phyloP scores from a whole-genome alignment of 2,113 vertebrate genomes.

The Pelobates fuscus region DNA sequence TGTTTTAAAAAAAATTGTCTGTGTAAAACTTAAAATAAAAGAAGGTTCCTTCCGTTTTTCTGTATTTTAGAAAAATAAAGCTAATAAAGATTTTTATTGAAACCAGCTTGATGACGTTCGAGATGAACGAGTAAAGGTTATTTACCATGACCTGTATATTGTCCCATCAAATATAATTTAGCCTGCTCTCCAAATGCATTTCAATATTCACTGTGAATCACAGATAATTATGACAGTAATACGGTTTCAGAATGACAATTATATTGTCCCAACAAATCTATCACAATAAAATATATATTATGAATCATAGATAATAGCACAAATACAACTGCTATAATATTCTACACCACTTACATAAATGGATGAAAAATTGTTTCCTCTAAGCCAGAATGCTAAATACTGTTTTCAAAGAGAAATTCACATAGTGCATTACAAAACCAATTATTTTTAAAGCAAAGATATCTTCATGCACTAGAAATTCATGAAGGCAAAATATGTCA shows the following conservation, averaged over 20 bases:
- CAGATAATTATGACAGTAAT: background rate
- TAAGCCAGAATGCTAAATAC: background rate
- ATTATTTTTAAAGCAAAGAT: background rate
- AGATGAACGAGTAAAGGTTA: background rate
- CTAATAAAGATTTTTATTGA: background rate
- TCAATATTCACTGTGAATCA: slow-evolving; percentile 2
- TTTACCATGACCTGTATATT: background rate
- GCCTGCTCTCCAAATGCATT: background rate
- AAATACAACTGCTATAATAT: background rate
- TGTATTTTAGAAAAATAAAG: background rate
- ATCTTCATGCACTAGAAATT: background rate
- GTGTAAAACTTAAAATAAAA: too few species aligned
- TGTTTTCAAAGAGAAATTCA: background rate
- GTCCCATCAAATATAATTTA: background rate
- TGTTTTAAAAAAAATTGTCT: too few species aligned
- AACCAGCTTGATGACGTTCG: background rate
- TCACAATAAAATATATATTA: too few species aligned
- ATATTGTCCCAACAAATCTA: too few species aligned
- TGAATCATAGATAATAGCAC: too few species aligned
- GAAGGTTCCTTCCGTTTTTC: too few species aligned
- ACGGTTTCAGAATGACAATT: too few species aligned
- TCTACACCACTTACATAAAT: background rate
- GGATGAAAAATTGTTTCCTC: background rate
- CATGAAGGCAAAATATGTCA: too few species aligned
- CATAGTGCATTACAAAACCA: background rate